Evolutionary conservation across 2,113 vertebrate genomes (phyloP).

Genomic region (Fulica atra): DNA sequence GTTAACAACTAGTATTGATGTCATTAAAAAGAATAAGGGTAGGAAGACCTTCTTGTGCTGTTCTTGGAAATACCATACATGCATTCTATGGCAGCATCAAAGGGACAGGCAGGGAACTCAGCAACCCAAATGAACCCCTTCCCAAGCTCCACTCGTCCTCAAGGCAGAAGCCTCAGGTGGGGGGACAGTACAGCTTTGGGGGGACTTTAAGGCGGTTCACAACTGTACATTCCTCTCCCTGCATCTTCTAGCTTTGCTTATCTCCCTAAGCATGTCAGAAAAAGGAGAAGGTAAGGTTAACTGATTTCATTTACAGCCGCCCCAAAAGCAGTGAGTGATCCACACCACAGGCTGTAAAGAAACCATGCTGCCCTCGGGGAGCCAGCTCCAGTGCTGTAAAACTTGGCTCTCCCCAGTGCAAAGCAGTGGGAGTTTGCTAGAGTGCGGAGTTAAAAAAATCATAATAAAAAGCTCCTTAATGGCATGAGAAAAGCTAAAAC

Average conservation of each 20-base stretch:
- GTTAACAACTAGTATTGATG: not conserved
- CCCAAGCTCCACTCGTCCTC: not conserved
- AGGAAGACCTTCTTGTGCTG: not conserved
- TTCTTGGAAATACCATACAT: not conserved
- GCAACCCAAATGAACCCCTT: not conserved
- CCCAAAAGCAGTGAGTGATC: not conserved
- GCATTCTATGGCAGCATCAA: not conserved
- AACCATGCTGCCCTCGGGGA: fast-evolving
- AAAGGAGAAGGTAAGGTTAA: not conserved
- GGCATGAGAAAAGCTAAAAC: not conserved
- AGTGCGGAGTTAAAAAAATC: not conserved
- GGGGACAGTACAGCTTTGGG: fast-evolving
- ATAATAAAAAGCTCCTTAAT: not conserved
- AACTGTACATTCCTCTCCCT: not conserved
- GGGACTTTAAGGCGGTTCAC: not conserved
- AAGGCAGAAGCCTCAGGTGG: not conserved
- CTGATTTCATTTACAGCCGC: not conserved
- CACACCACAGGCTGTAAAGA: not conserved
- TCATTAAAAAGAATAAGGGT: not conserved
- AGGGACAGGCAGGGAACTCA: not conserved
- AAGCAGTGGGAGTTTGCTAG: not conserved
- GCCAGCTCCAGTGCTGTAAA: fast-evolving
- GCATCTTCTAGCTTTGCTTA: not conserved
- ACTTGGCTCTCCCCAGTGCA: not conserved
- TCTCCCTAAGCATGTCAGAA: not conserved